These are phyloP conservation scores for Esperia sulphurella DNA, from an alignment of 2,888 invertebrate genomes.

Conservation along the genomic window DNA sequence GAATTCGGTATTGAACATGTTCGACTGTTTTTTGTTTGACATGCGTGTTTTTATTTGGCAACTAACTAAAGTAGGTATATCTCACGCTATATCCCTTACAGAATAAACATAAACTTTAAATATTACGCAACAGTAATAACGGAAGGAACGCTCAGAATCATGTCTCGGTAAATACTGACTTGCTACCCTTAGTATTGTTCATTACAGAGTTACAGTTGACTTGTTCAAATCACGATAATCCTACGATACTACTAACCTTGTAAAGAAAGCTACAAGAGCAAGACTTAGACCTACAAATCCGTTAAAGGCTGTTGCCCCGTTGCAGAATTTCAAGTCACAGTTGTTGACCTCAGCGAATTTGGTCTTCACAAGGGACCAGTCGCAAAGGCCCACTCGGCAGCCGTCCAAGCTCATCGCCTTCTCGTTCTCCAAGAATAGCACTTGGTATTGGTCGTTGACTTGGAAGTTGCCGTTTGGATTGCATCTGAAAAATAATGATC, in stretches of 20 bases:
- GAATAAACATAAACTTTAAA: no score
- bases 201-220: no score
- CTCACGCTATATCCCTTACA: no score
- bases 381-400: constrained; percentile 88
- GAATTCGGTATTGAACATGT: no score
- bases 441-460: constrained; percentile 57
- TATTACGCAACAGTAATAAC: no score
- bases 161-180: no score
- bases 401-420: constrained; percentile 82
- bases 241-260: constrained; percentile 15
- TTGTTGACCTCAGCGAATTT: constrained; percentile 76
- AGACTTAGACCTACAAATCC: constrained; percentile 24
- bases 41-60: no score
- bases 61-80: no score
- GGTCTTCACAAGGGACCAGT: constrained; percentile 83
- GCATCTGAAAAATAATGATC: constrained; percentile 62
- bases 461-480: constrained; percentile 65
- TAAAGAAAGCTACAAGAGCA: constrained; percentile 21
- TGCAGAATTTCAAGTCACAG: constrained; percentile 80
- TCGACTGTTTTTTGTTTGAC: no score
- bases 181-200: no score
- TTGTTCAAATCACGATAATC: neutral
- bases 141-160: no score
- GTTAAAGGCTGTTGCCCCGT: constrained; percentile 34
- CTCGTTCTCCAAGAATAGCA: constrained; percentile 86